A percentile compares a stretch with the other conserved stretches of the same genome.
Conservation (phyloP, 2,888 invertebrate species). For the Acanthosoma haemorrhoidale region DNA sequence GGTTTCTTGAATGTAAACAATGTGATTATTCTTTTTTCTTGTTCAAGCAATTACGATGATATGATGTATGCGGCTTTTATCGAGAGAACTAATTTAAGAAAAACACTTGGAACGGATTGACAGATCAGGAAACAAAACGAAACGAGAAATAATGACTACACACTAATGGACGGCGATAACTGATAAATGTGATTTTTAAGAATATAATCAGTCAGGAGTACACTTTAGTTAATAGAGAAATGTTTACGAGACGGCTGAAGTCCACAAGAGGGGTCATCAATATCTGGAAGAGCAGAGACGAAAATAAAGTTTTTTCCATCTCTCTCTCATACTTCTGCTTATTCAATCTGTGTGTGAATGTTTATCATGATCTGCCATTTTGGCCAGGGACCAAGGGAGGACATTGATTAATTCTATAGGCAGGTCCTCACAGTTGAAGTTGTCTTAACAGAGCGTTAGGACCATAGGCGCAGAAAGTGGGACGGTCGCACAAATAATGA, state of each 20-base stretch:
- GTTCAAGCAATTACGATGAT: background rate
- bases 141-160: background rate
- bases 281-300: background rate
- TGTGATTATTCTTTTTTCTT: background rate
- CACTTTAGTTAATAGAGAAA: conserved; percentile 4
- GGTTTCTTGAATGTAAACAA: background rate
- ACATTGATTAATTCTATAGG: no score
- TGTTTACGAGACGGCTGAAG: conserved; percentile 5
- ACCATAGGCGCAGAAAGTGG: no score
- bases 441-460: no score
- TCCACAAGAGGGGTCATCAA: background rate
- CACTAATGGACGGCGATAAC: background rate
- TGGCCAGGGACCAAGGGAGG: background rate
- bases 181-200: conserved; percentile 8
- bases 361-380: background rate
- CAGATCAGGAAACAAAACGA: background rate
- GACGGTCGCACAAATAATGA: conserved; percentile 1
- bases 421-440: no score
- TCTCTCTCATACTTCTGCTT: background rate
- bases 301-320: background rate
- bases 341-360: no score
- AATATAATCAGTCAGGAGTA: background rate
- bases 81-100: no score
- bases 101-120: background rate
- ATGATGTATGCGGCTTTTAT: background rate